Evolutionary conservation across 2,797 vertebrate species (phyloP), one percentile per base, ranked within the genome.

Genomic region (Rallus crepitans): DNA sequence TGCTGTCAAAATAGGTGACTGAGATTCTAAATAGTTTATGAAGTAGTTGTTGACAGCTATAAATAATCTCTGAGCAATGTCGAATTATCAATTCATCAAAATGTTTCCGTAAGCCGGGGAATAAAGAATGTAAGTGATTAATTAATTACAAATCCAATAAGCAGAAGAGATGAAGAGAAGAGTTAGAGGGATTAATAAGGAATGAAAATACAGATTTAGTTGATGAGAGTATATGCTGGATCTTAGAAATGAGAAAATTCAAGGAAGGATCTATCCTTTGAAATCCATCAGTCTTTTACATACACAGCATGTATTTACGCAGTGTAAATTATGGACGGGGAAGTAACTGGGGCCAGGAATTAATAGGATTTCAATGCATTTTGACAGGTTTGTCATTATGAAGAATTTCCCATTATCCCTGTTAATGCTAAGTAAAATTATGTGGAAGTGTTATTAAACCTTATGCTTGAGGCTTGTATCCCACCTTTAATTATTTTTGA

Each of bases 81-180:
- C 35, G 12, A 68, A 77, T 70, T 85, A 70, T 59, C 75, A 75
- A n/a, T 79, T 81, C 18, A 88, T 66, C 3, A 4, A 79, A 65
- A 92, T 40, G 47, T n/a, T 18, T 92, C 71, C 33, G 27, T 57
- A 59, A 89, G 31, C 40, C 73, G 25, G 33, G 28, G 21, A 82
- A 87, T 66, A 19, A 33, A 81, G 31, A 66, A 33, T 88, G 64
- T 59, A 71, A 82, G 27, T 68, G 35, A 77, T 76, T 69, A 83
- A 71, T 82, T 89, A 87, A 96, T 92, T 94, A 56, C 24, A 79
- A 82, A 89, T 61, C 30, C 19, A 84, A 69, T 82, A 94, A 92
- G 12, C 18, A 84, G 48, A 92, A 15, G 27, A 91, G 53, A 72
- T 81, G 33, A 94, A 93, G 47, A 28, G 9, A 87, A 5, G 11